Conservation (phyloP, 2,113 vertebrate genomes). For the Heteronetta atricapilla region DNA sequence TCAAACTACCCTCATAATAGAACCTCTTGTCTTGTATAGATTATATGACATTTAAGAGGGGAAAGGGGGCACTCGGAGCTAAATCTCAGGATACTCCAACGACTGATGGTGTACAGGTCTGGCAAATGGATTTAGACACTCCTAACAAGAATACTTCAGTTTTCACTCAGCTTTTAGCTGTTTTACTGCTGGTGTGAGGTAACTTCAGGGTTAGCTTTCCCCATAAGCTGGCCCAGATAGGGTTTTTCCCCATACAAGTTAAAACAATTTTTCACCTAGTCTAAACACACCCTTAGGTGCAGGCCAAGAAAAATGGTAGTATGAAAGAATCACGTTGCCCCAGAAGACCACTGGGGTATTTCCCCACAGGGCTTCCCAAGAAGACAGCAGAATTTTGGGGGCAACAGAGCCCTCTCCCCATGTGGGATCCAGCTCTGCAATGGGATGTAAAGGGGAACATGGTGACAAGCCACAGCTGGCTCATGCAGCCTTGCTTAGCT, state of each 20-base stretch:
- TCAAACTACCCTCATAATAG: slow-evolving; percentile 64
- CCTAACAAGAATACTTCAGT: slow-evolving; percentile 49
- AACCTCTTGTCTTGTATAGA: slow-evolving; percentile 56
- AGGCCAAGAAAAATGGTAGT: background rate
- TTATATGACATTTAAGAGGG: slow-evolving; percentile 61
- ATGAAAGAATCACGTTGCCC: background rate
- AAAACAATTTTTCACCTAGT: background rate
- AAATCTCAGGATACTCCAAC: slow-evolving; percentile 34
- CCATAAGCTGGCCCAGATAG: slow-evolving; percentile 4
- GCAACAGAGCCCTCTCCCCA: background rate
- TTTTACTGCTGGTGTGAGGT: slow-evolving; percentile 22
- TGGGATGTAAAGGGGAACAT: background rate
- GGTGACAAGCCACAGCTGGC: background rate
- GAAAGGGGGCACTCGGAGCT: slow-evolving; percentile 23
- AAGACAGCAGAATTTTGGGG: background rate
- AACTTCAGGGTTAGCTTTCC: slow-evolving; percentile 27
- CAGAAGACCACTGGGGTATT: background rate
- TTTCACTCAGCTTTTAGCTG: slow-evolving; percentile 29
- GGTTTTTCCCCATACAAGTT: background rate
- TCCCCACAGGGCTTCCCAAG: background rate
- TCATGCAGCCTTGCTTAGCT: background rate
- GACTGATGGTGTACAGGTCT: background rate
- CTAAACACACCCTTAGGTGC: background rate
- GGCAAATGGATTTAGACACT: slow-evolving; percentile 52
- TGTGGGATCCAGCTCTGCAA: background rate